These are phyloP conservation scores for Mionectes macconnelli DNA, from an alignment of 2,113 vertebrate species.

Conservation along the genomic window DNA sequence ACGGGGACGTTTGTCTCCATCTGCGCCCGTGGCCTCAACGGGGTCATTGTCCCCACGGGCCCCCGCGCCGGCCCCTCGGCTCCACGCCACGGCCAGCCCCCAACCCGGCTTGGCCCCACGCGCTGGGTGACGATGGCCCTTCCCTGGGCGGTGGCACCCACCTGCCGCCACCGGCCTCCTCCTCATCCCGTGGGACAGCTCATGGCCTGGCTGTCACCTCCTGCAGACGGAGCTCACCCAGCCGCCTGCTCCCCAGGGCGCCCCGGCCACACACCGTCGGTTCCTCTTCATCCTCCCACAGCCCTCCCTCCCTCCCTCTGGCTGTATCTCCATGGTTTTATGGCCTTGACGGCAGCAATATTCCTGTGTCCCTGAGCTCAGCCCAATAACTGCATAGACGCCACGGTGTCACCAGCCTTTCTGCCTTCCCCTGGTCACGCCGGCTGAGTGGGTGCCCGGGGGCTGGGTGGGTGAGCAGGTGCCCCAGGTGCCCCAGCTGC, in stretches of 20 bases:
- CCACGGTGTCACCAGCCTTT: rapidly evolving
- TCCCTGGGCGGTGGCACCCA: neutral
- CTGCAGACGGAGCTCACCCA: rapidly evolving
- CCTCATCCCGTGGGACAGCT: rapidly evolving
- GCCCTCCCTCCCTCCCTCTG: neutral
- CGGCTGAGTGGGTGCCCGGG: rapidly evolving
- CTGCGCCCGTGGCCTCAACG: constrained; percentile 11
- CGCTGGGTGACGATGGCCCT: neutral
- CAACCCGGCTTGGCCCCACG: neutral
- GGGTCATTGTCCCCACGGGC: constrained; percentile 36
- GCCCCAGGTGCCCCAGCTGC: rapidly evolving
- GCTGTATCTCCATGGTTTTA: neutral
- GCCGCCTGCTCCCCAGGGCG: rapidly evolving
- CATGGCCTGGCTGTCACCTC: neutral
- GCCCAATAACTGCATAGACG: rapidly evolving
- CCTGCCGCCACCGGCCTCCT: neutral
- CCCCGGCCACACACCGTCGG: rapidly evolving
- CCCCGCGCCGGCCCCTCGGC: neutral
- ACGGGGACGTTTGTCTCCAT: constrained; percentile 30
- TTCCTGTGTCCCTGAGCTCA: neutral
- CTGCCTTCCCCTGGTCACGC: rapidly evolving
- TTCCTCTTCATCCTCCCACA: neutral
- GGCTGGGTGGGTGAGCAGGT: neutral
- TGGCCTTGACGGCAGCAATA: neutral
- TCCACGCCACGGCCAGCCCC: neutral